Conservation (phyloP, 2,797 vertebrate genomes). For the Sorex maritimensis region DNA sequence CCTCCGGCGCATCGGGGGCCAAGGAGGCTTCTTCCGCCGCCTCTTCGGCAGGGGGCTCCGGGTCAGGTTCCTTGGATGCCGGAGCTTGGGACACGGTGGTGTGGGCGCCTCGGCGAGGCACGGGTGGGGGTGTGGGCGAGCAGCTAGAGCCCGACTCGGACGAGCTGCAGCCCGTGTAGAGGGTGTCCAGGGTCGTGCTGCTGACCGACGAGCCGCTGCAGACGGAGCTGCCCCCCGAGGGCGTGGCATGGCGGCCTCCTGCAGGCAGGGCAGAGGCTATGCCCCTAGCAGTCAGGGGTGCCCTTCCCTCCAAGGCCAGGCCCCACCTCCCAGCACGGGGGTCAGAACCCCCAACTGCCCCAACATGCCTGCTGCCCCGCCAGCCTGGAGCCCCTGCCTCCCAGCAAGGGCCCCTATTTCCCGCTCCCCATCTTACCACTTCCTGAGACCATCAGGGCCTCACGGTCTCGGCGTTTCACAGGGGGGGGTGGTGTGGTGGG, state of each 20-base stretch:
- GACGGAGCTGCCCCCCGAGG: constrained; percentile 84
- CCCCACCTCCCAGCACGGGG: not conserved
- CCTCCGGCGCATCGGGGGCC: constrained; percentile 80
- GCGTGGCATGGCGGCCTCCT: constrained; percentile 67
- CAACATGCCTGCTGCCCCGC: not conserved
- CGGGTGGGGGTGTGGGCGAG: constrained; percentile 95
- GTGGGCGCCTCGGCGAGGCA: constrained; percentile 93
- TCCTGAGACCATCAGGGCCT: constrained; percentile 83
- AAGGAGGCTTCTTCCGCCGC: constrained; percentile 81
- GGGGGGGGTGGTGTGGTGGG: constrained; percentile 96
- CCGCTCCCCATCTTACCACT: constrained; percentile 89
- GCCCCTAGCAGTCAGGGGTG: not conserved
- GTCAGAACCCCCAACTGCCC: not conserved
- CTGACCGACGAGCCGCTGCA: constrained; percentile 94
- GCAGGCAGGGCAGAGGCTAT: constrained; percentile 30
- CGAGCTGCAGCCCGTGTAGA: constrained; percentile 93
- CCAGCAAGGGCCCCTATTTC: not conserved
- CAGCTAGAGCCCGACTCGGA: constrained; percentile 94
- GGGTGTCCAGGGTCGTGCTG: constrained; percentile 94
- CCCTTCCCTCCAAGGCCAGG: not conserved
- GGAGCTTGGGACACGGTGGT: constrained; percentile 89
- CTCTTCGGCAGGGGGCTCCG: constrained; percentile 83
- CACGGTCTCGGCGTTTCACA: constrained; percentile 93
- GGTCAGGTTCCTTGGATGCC: constrained; percentile 74
- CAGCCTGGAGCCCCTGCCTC: not conserved